Evolutionary conservation across 2,797 vertebrate species (phyloP), one percentile per base, ranked within the genome.

Genomic region (Sternotherus odoratus): DNA sequence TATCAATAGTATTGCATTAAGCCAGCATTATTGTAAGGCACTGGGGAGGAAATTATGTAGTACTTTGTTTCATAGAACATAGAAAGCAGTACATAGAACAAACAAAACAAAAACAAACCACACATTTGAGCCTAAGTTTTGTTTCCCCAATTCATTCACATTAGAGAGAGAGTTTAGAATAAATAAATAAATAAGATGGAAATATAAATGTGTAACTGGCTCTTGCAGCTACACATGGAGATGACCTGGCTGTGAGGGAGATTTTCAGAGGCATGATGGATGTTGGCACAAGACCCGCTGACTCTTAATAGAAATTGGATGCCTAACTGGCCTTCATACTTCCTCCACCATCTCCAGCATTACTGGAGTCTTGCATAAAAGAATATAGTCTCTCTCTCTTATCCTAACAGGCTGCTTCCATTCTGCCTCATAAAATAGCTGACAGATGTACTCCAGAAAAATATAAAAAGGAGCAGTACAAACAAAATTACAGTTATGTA

Each of bases 301-400:
- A 92, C 89, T 94, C 87, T 49, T 87, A 16, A 23, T 88, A 77
- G 85, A 87, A 96, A 89, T 96, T 89, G 94, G 90, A 90, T 75
- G 86, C 60, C 77, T 53, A 95, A 92, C 90, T 95, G 89, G 95
- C 88, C 83, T 94, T 86, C 75, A 30, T 86, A 87, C 85, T 93
- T 88, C 94, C 88, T 92, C 92, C 87, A 87, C 93, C 33, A 0
- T 75, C 89, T 95, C 92, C 91, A 93, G 19, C 51, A 23, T 53
- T 53, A 53, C 3, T 53, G n/a, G n/a, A n/a, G n/a, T n/a, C n/a
- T n/a, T n/a, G n/a, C n/a, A n/a, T n/a, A n/a, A n/a, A n/a, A n/a
- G n/a, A n/a, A n/a, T n/a, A n/a, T n/a, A n/a, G n/a, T n/a, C n/a
- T n/a, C n/a, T n/a, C n/a, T n/a, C n/a, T n/a, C n/a, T n/a, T n/a